Percentiles rank a stretch among this genome's conserved stretches.
phyloP scores from a whole-genome alignment of 2,888 invertebrate species.

The Nomada flava region DNA sequence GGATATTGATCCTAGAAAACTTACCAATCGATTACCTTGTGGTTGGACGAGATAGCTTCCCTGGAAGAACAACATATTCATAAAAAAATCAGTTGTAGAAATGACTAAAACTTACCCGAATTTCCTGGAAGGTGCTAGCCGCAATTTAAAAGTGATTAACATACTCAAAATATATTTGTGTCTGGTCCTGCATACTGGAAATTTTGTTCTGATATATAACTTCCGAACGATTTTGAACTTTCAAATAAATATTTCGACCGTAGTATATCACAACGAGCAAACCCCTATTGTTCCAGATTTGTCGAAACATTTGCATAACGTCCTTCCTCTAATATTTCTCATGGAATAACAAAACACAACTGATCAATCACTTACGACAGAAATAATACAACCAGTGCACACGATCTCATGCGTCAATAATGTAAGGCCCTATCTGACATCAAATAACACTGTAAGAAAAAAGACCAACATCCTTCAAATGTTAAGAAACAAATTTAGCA shows the following conservation, averaged over 20 bases:
- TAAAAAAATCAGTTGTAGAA: conserved; percentile 43
- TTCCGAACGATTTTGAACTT: conserved; percentile 9
- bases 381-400: conserved; percentile 46
- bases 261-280: neutral
- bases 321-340: conserved; percentile 23
- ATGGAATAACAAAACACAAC: conserved; percentile 41
- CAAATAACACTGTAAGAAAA: conserved; percentile 37
- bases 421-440: conserved; percentile 41
- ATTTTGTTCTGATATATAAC: neutral
- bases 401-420: conserved; percentile 54
- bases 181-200: neutral
- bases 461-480: conserved; percentile 34
- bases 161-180: conserved; percentile 22
- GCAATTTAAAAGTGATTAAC: conserved; percentile 44
- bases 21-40: conserved; percentile 48
- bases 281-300: conserved; percentile 39
- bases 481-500: conserved; percentile 48
- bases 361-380: conserved; percentile 37
- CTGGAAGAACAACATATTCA: conserved; percentile 61
- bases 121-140: conserved; percentile 29
- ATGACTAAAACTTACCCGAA: conserved; percentile 50
- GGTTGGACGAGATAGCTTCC: conserved; percentile 35
- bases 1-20: conserved; percentile 15
- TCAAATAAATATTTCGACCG: conserved; percentile 19
- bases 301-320: conserved; percentile 21